Evolutionary conservation across 2,888 invertebrate genomes (phyloP).

Genomic region (Crioceris asparagi): DNA sequence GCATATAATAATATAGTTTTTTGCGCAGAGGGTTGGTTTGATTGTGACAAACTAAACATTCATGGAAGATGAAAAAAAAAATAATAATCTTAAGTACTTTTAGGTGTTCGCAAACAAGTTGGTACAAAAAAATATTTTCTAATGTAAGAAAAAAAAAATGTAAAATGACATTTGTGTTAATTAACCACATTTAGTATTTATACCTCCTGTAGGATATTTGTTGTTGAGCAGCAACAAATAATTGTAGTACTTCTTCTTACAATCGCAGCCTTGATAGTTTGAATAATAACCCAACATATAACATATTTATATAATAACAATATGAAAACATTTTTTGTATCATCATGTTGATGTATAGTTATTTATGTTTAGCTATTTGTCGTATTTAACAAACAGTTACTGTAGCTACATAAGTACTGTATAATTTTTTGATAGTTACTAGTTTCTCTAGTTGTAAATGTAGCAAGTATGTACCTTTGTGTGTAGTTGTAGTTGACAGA

Average conservation of each 20-base stretch:
- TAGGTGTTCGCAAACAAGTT: constrained; percentile 8
- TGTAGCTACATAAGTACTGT: constrained; percentile 36
- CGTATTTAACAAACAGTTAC: constrained; percentile 38
- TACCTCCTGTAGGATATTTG: too few relatives aligned
- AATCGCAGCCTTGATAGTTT: too few relatives aligned
- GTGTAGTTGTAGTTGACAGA: constrained; percentile 38
- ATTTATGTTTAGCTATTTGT: constrained; percentile 36
- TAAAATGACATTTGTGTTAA: too few relatives aligned
- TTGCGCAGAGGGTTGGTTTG: constrained; percentile 35
- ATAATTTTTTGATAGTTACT: constrained; percentile 33
- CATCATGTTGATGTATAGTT: constrained; percentile 26
- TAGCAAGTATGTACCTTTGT: constrained; percentile 39
- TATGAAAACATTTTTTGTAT: constrained; percentile 3
- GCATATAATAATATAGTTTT: too few relatives aligned
- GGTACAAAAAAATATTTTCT: constrained; percentile 2
- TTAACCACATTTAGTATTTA: too few relatives aligned
- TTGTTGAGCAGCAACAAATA: too few relatives aligned
- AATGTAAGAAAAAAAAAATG: too few relatives aligned
- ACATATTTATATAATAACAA: too few relatives aligned
- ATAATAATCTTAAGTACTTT: constrained; percentile 15
- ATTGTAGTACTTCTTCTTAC: too few relatives aligned
- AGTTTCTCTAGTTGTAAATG: too few relatives aligned
- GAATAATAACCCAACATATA: too few relatives aligned
- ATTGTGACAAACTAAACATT: constrained; percentile 26
- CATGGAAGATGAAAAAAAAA: constrained; percentile 18